These are phyloP conservation scores for Spatulosminthurus flaviceps DNA, from an alignment of 2,888 invertebrate species.

Conservation along the genomic window DNA sequence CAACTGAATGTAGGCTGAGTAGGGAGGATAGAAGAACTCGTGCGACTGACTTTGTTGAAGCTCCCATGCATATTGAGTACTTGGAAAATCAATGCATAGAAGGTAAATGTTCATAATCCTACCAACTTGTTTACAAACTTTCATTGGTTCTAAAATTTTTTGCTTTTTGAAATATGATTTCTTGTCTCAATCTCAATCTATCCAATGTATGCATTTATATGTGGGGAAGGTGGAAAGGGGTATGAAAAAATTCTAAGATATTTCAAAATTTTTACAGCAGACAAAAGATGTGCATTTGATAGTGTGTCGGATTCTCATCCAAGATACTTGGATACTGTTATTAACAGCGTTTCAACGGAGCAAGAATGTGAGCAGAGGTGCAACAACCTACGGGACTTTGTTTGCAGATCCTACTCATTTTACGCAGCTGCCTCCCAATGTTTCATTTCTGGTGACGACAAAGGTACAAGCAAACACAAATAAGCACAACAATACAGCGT, in stretches of 20 bases:
- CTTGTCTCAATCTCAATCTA: too few species aligned
- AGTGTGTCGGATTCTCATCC: constrained; percentile 65
- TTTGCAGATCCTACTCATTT: constrained; percentile 67
- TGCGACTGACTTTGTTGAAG: constrained; percentile 67
- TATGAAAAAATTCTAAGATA: neutral
- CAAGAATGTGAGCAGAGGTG: constrained; percentile 66
- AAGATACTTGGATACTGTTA: constrained; percentile 65
- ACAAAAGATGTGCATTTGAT: constrained; percentile 65
- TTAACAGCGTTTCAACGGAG: constrained; percentile 65
- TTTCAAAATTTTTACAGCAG: constrained; percentile 58
- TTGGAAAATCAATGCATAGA: constrained; percentile 71
- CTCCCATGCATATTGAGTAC: constrained; percentile 68
- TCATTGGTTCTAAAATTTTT: too few species aligned
- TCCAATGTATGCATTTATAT: too few species aligned
- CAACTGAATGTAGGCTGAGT: constrained; percentile 68
- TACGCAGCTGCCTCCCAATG: constrained; percentile 67
- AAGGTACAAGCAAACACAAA: constrained; percentile 62
- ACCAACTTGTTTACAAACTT: too few species aligned
- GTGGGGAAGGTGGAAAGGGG: too few species aligned
- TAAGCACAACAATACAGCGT: neutral
- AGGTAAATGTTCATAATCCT: constrained; percentile 64
- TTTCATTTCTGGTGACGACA: constrained; percentile 67
- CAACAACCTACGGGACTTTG: constrained; percentile 66
- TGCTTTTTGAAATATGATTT: too few species aligned
- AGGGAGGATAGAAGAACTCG: constrained; percentile 68